Base-by-base conservation (phyloP, 2,797 vertebrate genomes). In the Xenopus petersii region DNA sequence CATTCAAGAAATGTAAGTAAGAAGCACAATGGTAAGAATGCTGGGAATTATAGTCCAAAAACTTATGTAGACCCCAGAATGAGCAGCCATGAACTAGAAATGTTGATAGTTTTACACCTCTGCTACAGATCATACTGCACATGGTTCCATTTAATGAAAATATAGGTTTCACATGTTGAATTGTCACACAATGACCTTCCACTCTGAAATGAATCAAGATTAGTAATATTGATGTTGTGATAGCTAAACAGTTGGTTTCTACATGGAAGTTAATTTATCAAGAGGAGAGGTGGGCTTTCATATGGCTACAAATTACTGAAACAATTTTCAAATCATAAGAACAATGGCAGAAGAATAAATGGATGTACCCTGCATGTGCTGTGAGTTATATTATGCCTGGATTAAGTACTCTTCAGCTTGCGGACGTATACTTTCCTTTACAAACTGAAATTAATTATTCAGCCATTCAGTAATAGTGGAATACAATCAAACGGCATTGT, bases 361-460 rank as follows among this genome's bases (percentile, higher is more conserved):
- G 83, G 83, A 80, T 80, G 82, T 83, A 30, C 36, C 30, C 67
- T 74, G 62, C 74, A 36, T 0, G 0, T 86, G 81, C 85, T 84
- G 83, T 64, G 83, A 74, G 70, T 83, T 81, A 83, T 81, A 85
- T 79, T 83, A 79, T 85, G 83, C 81, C 79, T 77, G 84, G 88
- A 81, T 86, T 82, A 87, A 91, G 87, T 75, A 82, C 84, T 85
- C 83, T 90, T 76, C 30, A 79, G 81, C 67, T 77, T 83, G 75
- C 86, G 81, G 86, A 82, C 81, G 81, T 4, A 10, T 76, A 83
- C 56, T 75, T 79, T 70, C 62, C 56, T 74, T 80, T 87, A 80
- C 80, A 81, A 85, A 84, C 84, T 81, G 79, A 82, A 83, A 85
- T 86, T 85, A 84, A 64, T 86, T 83, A 81, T 81, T 79, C 9